These are phyloP conservation scores for Heliconius melpomene DNA, from an alignment of 1,140 invertebrate genomes.

Conservation along the genomic window DNA sequence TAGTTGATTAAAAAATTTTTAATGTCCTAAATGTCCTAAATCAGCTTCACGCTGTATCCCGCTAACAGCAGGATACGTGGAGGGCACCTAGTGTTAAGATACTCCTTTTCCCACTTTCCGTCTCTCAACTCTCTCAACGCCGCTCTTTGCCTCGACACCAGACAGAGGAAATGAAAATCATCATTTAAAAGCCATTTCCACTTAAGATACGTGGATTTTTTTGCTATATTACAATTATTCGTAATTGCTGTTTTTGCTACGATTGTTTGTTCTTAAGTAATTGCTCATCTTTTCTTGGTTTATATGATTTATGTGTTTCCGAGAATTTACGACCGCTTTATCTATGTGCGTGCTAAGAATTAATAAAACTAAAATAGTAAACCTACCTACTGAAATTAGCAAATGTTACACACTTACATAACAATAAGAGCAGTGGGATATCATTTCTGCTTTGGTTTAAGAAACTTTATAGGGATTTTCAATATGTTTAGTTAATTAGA, in stretches of 20 bases:
- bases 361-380: slow-evolving; percentile 9
- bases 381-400: not conserved
- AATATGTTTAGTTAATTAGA: no score
- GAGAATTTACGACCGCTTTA: not conserved
- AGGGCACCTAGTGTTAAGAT: no score
- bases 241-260: slow-evolving; percentile 5
- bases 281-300: slow-evolving; percentile 3
- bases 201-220: not conserved
- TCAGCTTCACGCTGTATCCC: no score
- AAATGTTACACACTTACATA: not conserved
- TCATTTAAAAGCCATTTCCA: not conserved
- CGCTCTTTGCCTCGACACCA: no score
- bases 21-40: no score
- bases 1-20: not conserved
- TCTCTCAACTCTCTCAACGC: no score
- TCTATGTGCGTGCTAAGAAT: not conserved
- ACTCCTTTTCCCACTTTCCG: no score
- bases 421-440: not conserved
- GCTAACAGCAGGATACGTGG: no score
- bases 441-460: not conserved
- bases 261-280: slow-evolving; percentile 10
- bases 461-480: no score
- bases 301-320: not conserved
- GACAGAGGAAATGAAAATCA: no score
- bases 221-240: not conserved